Conservation (phyloP, 2,797 vertebrate genomes). For the Acipenser ruthenus region DNA sequence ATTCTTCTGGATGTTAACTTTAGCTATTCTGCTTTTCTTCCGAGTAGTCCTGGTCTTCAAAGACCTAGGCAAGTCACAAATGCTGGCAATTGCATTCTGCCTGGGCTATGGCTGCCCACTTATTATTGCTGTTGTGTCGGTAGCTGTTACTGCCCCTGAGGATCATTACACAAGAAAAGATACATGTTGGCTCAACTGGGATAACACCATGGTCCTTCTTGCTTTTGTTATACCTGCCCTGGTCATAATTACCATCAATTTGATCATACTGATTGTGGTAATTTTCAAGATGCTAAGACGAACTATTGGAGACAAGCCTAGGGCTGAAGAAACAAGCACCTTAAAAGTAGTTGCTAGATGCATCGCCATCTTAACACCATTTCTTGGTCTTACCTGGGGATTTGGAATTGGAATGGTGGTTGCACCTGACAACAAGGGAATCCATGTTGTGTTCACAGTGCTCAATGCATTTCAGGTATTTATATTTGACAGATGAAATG, state of each 20-base stretch:
- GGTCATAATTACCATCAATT: conserved; percentile 66
- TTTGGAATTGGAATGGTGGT: conserved; percentile 70
- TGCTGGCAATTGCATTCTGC: conserved; percentile 65
- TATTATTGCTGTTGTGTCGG: conserved; percentile 67
- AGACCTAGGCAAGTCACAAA: conserved; percentile 65
- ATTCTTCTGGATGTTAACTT: conserved; percentile 90
- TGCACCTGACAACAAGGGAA: conserved; percentile 23
- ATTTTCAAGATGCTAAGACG: conserved; percentile 74
- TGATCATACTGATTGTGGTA: conserved; percentile 66
- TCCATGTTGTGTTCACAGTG: conserved; percentile 50
- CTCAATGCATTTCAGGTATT: conserved; percentile 67
- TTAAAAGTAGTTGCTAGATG: conserved; percentile 72
- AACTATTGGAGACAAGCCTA: conserved; percentile 57
- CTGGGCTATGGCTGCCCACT: conserved; percentile 78
- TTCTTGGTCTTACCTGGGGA: conserved; percentile 84
- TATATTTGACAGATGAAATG: conserved; percentile 2
- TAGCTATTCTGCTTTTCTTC: conserved; percentile 80
- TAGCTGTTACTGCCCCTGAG: conserved; percentile 64
- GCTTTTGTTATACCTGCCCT: conserved; percentile 74
- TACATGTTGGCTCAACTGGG: conserved; percentile 80
- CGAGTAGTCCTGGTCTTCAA: conserved; percentile 76
- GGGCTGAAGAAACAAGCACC: conserved; percentile 60
- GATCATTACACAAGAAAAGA: conserved; percentile 47
- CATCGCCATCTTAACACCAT: conserved; percentile 74
- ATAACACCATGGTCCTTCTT: conserved; percentile 65